Evolutionary conservation across 1,140 invertebrate species (phyloP).

Genomic region (Penaeus indicus): DNA sequence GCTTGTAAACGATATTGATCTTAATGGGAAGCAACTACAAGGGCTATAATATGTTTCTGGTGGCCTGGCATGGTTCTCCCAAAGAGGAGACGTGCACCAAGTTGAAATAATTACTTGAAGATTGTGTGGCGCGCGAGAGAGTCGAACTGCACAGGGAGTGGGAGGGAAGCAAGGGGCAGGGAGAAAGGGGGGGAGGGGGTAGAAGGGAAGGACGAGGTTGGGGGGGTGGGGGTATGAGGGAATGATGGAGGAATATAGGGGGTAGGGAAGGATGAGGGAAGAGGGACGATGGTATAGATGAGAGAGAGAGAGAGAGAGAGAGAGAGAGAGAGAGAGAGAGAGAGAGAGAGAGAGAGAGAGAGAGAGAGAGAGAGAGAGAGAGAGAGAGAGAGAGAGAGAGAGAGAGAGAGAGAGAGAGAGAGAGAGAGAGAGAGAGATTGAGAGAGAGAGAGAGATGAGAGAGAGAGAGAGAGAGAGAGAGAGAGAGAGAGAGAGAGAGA

Average conservation of each 20-base stretch:
- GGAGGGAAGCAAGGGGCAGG: background rate
- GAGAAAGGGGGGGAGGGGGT: background rate
- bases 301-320: too few relatives aligned
- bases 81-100: constrained; percentile 3
- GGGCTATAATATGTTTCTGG: constrained; percentile 60
- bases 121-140: constrained; percentile 34
- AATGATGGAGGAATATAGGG: background rate
- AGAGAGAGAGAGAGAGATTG: background rate
- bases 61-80: constrained; percentile 45
- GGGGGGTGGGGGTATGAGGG: constrained; percentile 11
- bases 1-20: constrained; percentile 62
- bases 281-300: too few relatives aligned
- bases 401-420: background rate
- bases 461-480: background rate
- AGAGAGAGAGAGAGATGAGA: background rate
- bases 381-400: background rate
- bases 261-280: background rate
- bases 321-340: background rate
- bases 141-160: constrained; percentile 25
- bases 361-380: background rate
- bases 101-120: constrained; percentile 57
- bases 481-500: too few relatives aligned
- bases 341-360: background rate
- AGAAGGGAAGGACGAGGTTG: background rate
- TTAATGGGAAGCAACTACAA: constrained; percentile 59